Evolutionary conservation across 2,113 vertebrate genomes (phyloP).

Genomic region (Mastomys natalensis): DNA sequence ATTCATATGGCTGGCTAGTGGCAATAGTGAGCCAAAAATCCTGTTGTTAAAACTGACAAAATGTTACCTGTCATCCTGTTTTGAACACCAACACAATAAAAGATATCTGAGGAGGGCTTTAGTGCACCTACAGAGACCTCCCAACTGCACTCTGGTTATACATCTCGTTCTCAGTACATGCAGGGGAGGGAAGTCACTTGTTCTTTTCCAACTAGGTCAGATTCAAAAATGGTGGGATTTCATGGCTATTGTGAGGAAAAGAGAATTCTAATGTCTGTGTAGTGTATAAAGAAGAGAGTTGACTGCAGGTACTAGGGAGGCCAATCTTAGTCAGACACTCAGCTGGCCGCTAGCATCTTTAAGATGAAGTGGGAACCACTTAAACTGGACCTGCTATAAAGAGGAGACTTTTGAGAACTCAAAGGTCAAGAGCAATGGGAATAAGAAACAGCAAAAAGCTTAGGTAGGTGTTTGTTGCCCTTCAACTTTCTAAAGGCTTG

Average conservation of each 20-base stretch:
- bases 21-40: background rate
- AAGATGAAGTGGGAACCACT: background rate
- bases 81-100: slow-evolving; percentile 12
- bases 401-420: background rate
- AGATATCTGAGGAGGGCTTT: background rate
- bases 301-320: background rate
- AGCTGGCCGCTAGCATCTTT: background rate
- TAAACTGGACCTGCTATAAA: background rate
- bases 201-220: slow-evolving; percentile 70
- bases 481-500: background rate
- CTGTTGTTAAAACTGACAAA: background rate
- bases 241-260: slow-evolving; percentile 13
- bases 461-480: background rate
- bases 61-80: background rate
- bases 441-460: background rate
- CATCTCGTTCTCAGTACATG: slow-evolving; percentile 13
- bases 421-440: background rate
- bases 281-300: background rate
- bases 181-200: slow-evolving; percentile 23
- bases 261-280: background rate
- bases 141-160: background rate
- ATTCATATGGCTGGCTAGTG: background rate
- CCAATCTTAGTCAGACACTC: background rate
- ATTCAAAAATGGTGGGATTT: background rate
- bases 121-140: background rate